Evolutionary conservation across 1,140 invertebrate genomes (phyloP), one percentile per base, ranked within the genome.

Genomic region (Notospermus geniculatus): DNA sequence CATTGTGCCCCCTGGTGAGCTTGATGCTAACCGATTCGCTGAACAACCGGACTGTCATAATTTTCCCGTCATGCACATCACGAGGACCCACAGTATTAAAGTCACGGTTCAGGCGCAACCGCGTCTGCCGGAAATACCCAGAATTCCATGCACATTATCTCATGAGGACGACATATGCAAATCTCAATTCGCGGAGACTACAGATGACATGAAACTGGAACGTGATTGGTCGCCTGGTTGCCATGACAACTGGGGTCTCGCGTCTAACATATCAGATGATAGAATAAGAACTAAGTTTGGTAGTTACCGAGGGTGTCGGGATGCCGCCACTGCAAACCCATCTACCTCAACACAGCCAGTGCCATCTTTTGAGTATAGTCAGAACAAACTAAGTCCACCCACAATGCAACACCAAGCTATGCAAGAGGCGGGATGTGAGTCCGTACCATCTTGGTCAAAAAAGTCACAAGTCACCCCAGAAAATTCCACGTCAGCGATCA

Each of bases 161-260:
- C 46, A 50, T 27, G 5, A 50, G 46, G 25, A 27, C n/a, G n/a
- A 50, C 4, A 5, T 19, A 19, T 27, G 25, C 46, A 27, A 19
- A 19, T 19, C n/a, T 5, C 5, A 50, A 4, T 4, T 9, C 9
- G 19, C 5, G n/a, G n/a, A 19, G n/a, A 27, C 5, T 19, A 4
- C 5, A 4, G 46, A 19, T 19, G 9, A 19, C n/a, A n/a, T 7
- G 9, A 27, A 50, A n/a, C 5, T 5, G 46, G 46, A 50, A 19
- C 46, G 25, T 19, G 46, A 23, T 50, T 50, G 46, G 46, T 50
- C 46, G 9, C 46, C 19, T 50, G 4, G 25, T 50, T n/a, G 46
- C 19, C 15, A 36, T 36, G 32, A 36, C 32, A 15, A 36, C 32
- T 23, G 19, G 19, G 46, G 46, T n/a, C 4, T 27, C 9, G 19